A percentile compares a stretch with the other conserved stretches of the same genome.
These are phyloP conservation scores for Drosophila kurseongensis DNA, from an alignment of 1,140 invertebrate species.

Conservation along the genomic window DNA sequence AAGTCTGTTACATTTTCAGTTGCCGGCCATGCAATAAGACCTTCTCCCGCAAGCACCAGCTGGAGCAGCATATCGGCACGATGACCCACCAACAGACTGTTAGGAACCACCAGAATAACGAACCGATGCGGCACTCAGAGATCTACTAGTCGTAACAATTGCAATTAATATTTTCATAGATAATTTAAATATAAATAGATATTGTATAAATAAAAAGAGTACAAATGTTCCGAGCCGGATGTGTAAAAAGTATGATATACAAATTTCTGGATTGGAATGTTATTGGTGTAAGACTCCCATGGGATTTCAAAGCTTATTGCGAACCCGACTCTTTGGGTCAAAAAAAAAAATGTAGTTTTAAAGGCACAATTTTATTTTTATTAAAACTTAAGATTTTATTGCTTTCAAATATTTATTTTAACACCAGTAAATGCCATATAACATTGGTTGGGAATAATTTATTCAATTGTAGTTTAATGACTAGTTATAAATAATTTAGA, in stretches of 20 bases:
- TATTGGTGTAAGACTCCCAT: background rate
- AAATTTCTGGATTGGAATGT: background rate
- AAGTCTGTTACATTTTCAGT: conserved; percentile 34
- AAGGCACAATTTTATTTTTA: background rate
- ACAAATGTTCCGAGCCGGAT: conserved; percentile 43
- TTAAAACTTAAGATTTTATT: background rate
- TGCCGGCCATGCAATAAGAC: conserved; percentile 81
- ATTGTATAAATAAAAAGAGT: conserved; percentile 64
- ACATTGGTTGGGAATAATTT: too few relatives aligned
- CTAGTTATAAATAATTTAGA: too few relatives aligned
- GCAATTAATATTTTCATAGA: conserved; percentile 15
- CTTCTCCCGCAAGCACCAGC: conserved; percentile 79
- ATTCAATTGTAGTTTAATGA: too few relatives aligned
- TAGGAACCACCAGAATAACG: conserved; percentile 50
- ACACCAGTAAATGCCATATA: background rate
- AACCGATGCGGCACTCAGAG: conserved; percentile 37
- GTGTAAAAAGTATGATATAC: background rate
- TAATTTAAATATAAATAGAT: conserved; percentile 30
- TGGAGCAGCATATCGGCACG: conserved; percentile 78
- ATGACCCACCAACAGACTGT: conserved; percentile 82
- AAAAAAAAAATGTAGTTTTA: too few relatives aligned
- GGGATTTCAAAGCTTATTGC: too few relatives aligned
- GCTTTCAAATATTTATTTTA: background rate
- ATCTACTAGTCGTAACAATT: conserved; percentile 55
- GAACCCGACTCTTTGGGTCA: too few relatives aligned